Base-by-base conservation (phyloP, 2,113 vertebrate genomes). In the Leptobrachium leishanense region DNA sequence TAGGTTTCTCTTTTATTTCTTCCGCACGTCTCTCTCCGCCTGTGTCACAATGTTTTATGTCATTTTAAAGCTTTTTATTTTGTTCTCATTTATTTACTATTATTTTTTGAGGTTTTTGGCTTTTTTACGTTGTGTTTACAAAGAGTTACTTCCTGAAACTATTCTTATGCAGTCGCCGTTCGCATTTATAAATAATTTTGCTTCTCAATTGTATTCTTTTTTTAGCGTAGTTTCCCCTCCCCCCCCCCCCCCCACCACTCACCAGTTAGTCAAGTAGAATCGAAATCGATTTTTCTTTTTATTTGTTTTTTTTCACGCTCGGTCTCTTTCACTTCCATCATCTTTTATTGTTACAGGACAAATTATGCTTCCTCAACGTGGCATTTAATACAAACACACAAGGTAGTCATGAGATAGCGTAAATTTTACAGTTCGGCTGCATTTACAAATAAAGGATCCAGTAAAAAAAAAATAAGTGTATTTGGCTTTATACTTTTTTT, bases 181-280 rank as follows among this genome's bases (percentile, higher is more conserved):
- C 13, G 11, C 55, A 59, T 59, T 12, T 12, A 8, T 59, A 11
- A 12, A 12, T 59, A 15, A 59, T 59, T 13, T 15, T 13, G 6
- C 13, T 59, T 59, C 3, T 59, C 10, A 59, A 10, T 11, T 59
- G 11, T 15, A 1, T 59, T 59, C 10, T 68, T 42, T 77, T 20
- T 68, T 77, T 77, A 68, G 65, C 3, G 6, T 59, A 59, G 13
- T 59, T 59, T 76, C 68, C 57, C 40, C 40, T 31, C 9, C 1
- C 41, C 2, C 40, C 40, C 13, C 9, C 8, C 41, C 2, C 74
- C 46, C 64, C 65, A 0, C 1, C 53, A 63, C 43, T 41, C 53
- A 50, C n/a, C 54, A 50, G 46, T 50, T 50, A 50, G 46, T 50
- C 46, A 50, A 50, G 46, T 50, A 50, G 46, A 8, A 5, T 50